Evolutionary conservation across 2,113 vertebrate species (phyloP).

Genomic region (Proteles cristata): DNA sequence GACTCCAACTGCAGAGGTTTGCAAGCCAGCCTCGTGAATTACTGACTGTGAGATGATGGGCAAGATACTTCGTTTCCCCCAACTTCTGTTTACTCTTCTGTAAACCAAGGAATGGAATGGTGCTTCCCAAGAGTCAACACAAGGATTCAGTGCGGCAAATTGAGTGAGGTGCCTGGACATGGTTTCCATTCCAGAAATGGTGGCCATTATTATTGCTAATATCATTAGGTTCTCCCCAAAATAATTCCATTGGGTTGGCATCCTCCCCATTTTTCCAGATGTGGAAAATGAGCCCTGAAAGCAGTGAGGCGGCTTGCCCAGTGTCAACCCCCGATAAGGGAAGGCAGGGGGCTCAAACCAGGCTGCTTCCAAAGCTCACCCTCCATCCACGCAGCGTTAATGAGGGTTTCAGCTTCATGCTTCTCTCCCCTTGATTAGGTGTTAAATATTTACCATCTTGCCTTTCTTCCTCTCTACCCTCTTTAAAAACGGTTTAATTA

Average conservation of each 20-base stretch:
- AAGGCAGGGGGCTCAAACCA: background rate
- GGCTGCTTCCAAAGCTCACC: conserved; percentile 16
- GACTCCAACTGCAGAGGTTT: fast-evolving
- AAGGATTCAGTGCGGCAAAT: fast-evolving
- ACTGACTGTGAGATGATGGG: background rate
- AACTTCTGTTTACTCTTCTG: background rate
- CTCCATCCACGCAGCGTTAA: conserved; percentile 41
- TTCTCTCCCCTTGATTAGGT: conserved; percentile 81
- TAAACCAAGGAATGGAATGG: fast-evolving
- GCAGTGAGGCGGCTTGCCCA: background rate
- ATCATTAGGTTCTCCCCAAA: background rate
- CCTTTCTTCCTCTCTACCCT: conserved; percentile 73
- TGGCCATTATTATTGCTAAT: background rate
- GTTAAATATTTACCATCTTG: conserved; percentile 82
- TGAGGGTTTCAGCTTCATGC: conserved; percentile 71
- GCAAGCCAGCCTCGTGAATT: background rate
- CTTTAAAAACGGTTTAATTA: conserved; percentile 81
- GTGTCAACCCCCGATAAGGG: conserved; percentile 53
- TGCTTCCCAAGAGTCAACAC: background rate
- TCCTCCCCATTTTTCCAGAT: background rate
- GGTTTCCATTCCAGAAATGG: background rate
- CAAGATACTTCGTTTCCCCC: fast-evolving
- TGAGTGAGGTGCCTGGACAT: background rate
- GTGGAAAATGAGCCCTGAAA: conserved; percentile 32
- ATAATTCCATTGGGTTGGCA: background rate